phyloP scores from a whole-genome alignment of 2,797 vertebrate genomes.

The Chelon auratus region DNA sequence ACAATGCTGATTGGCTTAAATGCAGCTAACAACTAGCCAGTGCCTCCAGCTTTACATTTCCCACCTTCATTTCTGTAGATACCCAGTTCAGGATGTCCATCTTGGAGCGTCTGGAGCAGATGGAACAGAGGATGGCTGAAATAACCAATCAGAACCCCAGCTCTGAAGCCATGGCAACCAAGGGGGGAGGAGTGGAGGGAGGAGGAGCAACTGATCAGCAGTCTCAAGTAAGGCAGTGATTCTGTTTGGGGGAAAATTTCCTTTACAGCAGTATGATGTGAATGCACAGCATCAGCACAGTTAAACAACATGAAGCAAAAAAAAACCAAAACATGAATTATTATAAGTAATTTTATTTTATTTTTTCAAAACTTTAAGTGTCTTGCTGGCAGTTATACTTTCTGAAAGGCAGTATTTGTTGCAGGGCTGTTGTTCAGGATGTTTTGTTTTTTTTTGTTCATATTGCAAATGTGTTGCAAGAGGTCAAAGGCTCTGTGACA shows the following conservation, averaged over 20 bases:
- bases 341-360: no score
- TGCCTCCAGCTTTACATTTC: conserved; percentile 33
- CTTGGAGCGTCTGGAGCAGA: conserved; percentile 98
- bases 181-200: conserved; percentile 83
- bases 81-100: conserved; percentile 99
- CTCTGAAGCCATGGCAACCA: conserved; percentile 84
- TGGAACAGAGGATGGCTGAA: conserved; percentile 99
- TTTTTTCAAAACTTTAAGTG: no score
- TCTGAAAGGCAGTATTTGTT: neutral
- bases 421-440: neutral
- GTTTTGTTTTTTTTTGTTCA: neutral
- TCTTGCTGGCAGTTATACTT: no score
- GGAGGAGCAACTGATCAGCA: conserved; percentile 86
- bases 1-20: conserved; percentile 40
- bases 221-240: conserved; percentile 77
- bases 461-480: neutral
- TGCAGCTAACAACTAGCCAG: conserved; percentile 20
- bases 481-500: neutral
- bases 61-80: conserved; percentile 81
- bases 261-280: neutral
- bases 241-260: conserved; percentile 11
- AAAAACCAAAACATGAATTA: no score
- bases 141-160: conserved; percentile 93
- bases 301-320: neutral
- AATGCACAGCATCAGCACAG: neutral